These are phyloP conservation scores for Raja brachyura DNA, from an alignment of 2,113 vertebrate species.

Conservation along the genomic window DNA sequence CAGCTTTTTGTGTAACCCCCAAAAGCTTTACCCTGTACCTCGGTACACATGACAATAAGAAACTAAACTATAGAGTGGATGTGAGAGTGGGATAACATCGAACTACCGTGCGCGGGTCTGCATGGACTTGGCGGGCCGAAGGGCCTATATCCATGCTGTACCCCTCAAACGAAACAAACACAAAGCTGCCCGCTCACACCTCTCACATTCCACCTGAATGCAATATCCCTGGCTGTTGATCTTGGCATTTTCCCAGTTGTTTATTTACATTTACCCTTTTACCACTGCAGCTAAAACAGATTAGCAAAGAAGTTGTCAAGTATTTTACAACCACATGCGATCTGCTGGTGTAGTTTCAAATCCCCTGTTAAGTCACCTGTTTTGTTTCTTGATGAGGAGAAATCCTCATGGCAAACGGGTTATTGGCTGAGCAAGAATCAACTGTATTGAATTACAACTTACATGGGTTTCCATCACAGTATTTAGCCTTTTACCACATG, in stretches of 20 bases:
- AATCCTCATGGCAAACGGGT: slow-evolving; percentile 26
- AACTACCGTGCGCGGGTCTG: too few relatives aligned
- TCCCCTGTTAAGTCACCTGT: slow-evolving; percentile 18
- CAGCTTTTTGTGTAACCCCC: too few relatives aligned
- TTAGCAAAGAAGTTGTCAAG: background rate
- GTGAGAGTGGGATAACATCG: too few relatives aligned
- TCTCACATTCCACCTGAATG: background rate
- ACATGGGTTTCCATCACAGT: slow-evolving; percentile 35
- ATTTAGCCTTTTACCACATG: slow-evolving; percentile 35
- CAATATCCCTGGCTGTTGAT: background rate
- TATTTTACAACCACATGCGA: background rate
- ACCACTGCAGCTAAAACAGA: background rate
- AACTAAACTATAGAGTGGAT: too few relatives aligned
- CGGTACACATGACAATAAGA: too few relatives aligned
- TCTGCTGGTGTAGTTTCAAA: slow-evolving; percentile 27
- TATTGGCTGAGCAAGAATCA: slow-evolving; percentile 24
- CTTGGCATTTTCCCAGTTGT: background rate
- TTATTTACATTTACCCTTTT: background rate
- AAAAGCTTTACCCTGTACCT: too few relatives aligned
- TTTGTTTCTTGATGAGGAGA: background rate
- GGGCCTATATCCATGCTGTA: too few relatives aligned
- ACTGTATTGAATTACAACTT: slow-evolving; percentile 35
- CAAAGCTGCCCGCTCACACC: background rate
- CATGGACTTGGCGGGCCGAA: too few relatives aligned
- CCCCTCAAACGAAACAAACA: background rate